Evolutionary conservation across 2,797 vertebrate species (phyloP).

Genomic region (Pangasius krempfi): DNA sequence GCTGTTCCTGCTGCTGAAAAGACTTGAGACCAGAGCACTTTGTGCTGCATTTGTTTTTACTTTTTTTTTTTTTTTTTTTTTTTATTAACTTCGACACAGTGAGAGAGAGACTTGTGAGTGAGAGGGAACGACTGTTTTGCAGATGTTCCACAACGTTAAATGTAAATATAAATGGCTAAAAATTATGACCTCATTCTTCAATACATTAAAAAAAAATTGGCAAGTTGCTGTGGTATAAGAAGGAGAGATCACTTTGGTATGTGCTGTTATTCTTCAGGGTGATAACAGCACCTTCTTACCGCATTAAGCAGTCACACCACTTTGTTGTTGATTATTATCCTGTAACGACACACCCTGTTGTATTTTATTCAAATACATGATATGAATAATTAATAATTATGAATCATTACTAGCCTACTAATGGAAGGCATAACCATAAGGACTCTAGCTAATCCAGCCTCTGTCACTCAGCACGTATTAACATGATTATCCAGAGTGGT

Average conservation of each 20-base stretch:
- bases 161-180: not conserved
- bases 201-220: not conserved
- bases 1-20: not conserved
- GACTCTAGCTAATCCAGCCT: not conserved
- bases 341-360: not conserved
- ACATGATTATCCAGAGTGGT: not conserved
- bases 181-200: not conserved
- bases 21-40: not conserved
- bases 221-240: not conserved
- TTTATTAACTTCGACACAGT: not conserved
- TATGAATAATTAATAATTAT: not conserved
- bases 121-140: not conserved
- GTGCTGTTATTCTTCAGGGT: not conserved
- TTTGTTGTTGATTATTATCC: not conserved
- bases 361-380: not conserved
- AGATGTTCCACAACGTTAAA: not conserved
- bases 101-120: too few species aligned
- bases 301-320: not conserved
- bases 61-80: not conserved
- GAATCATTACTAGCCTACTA: not conserved
- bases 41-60: not conserved
- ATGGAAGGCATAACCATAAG: not conserved
- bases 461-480: not conserved
- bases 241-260: not conserved
- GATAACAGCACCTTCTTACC: not conserved